A percentile compares a stretch with the other conserved stretches of the same genome.
Conservation (phyloP, 53 echinoderm and acorn worm species). For the Astropecten irregularis region DNA sequence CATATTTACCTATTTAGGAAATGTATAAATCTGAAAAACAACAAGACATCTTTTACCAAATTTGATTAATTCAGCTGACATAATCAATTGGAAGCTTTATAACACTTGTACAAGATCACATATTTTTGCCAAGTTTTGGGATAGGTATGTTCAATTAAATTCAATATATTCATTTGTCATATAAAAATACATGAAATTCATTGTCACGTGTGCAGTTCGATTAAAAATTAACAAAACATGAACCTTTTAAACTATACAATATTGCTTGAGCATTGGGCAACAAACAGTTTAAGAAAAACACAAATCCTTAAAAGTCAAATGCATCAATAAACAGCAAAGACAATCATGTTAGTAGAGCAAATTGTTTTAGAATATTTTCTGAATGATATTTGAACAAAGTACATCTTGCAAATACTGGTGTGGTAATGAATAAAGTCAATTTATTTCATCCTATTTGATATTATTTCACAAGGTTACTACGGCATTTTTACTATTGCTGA, state of each 20-base stretch:
- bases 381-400: neutral
- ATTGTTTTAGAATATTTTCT: neutral
- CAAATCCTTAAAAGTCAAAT: neutral
- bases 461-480: conserved; percentile 35
- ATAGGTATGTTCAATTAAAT: too few relatives aligned
- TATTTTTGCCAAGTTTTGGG: too few relatives aligned
- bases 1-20: neutral
- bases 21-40: neutral
- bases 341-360: neutral
- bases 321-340: neutral
- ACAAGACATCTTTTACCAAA: neutral
- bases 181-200: too few relatives aligned
- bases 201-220: too few relatives aligned
- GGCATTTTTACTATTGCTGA: neutral
- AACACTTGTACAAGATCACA: too few relatives aligned
- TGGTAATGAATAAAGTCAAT: neutral
- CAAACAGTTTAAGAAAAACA: too few relatives aligned
- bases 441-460: neutral
- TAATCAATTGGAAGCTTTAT: too few relatives aligned
- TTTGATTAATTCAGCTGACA: too few relatives aligned
- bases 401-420: neutral
- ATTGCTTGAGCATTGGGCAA: too few relatives aligned
- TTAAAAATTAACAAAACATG: too few relatives aligned
- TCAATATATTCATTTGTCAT: too few relatives aligned
- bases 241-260: too few relatives aligned